Base-by-base conservation (phyloP, 2,797 vertebrate genomes). In the Hybognathus amarus region DNA sequence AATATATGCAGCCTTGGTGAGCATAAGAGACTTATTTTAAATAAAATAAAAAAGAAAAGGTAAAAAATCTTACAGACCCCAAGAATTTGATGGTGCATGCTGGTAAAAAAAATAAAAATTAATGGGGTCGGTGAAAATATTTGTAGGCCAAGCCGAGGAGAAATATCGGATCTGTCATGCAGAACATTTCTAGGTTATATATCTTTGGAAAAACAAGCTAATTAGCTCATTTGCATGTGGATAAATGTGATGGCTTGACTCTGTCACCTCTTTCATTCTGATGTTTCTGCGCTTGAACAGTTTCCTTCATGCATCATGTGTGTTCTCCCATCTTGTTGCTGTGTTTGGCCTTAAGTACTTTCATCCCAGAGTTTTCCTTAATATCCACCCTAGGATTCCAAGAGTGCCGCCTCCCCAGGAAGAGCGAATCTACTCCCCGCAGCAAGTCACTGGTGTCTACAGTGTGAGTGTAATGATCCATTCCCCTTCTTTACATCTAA, bases 371-470 rank as follows among this genome's bases (percentile, higher is more conserved):
- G 86, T 91, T 93, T 91, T 92, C 94, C 91, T 95, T 93, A 94
- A 94, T 84, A 38, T 82, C 86, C 85, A 89, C 86, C 87, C 87
- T 89, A 95, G 95, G 94, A 93, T 95, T 88, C 86, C 90, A 82
- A 91, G 93, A 85, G 92, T 93, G 90, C 93, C 92, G 89, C 90
- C 90, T 54, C 90, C 91, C 77, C 91, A 94, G 91, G 95, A 95
- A 12, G 95, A 96, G 8, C 90, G 94, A 87, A 90, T 95, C 93
- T 95, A 93, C 90, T 73, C 93, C 80, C 83, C 94, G 75, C 95
- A 94, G 90, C 88, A 94, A 84, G 90, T 95, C 82, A 84, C 94
- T 90, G 91, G 94, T 77, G 91, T 96, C 87, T 96, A 95, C 90
- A 94, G 91, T 90, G 95, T 96, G 91, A 96, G 95, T 95, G 40